Base-by-base conservation (phyloP, 2,797 vertebrate species). In the Bryconaethiops microstoma region DNA sequence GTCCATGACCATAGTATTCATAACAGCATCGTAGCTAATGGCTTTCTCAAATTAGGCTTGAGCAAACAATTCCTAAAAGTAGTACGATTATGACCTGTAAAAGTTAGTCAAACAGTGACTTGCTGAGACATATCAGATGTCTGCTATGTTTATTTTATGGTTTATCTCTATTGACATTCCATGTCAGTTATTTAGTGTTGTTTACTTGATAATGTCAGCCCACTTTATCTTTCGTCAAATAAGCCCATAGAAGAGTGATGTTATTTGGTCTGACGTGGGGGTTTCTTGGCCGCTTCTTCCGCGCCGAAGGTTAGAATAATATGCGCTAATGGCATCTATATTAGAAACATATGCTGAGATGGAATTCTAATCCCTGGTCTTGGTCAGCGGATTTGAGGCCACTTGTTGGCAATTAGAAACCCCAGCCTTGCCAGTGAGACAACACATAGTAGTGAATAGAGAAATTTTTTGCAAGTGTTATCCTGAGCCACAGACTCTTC, bases 341-440 rank as follows among this genome's bases (percentile, higher is more conserved):
- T 87, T 84, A 79, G 81, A 81, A 87, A 81, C 86, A 87, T 83
- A 86, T 87, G 86, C 63, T 71, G 40, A 62, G 0, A 70, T 29
- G 70, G 80, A 74, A 81, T 79, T 69, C 73, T 84, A 86, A 83
- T 87, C 86, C 79, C 54, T 0, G 1, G 17, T 50, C 68, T 16
- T 81, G 83, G 79, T 79, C 79, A 78, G 72, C 25, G 64, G 64
- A n/a, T 67, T 42, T 65, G 70, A 82, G 78, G 68, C 39, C 21
- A 7, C 50, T 74, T 64, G 81, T 4, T 42, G 62, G 80, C 82
- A 86, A 79, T 84, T 86, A 84, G 64, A 65, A 40, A 68, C 72
- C 79, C 57, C 69, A 39, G 73, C 39, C 62, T 79, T 10, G 70
- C 52, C 19, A 55, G 39, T 62, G 67, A 86, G 42, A 84, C 68